Evolutionary conservation across 2,113 vertebrate species (phyloP).

Genomic region (Naja naja): DNA sequence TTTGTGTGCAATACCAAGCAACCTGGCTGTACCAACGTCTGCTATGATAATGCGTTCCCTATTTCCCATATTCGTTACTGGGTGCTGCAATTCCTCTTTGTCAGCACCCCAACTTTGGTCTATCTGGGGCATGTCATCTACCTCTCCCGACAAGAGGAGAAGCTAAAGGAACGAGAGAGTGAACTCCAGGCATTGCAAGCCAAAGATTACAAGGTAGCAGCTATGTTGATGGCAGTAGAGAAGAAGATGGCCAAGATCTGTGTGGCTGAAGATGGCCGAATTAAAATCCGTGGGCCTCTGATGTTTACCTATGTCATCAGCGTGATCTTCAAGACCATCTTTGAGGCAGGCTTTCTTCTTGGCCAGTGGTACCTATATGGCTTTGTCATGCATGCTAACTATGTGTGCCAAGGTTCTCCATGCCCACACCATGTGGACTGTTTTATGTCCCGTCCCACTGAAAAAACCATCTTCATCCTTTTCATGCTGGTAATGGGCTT

Average conservation of each 20-base stretch:
- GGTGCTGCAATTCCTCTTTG: constrained; percentile 94
- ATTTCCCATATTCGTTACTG: constrained; percentile 97
- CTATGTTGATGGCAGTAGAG: constrained; percentile 55
- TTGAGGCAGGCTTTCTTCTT: constrained; percentile 85
- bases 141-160: constrained; percentile 66
- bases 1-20: constrained; percentile 92
- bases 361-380: constrained; percentile 91
- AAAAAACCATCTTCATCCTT: constrained; percentile 95
- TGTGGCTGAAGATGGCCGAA: constrained; percentile 56
- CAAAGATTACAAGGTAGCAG: constrained; percentile 57
- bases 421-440: constrained; percentile 92
- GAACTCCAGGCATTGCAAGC: constrained; percentile 64
- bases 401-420: constrained; percentile 78
- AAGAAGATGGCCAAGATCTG: constrained; percentile 76
- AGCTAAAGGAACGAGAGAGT: constrained; percentile 63
- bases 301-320: constrained; percentile 85
- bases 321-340: constrained; percentile 80
- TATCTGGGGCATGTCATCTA: constrained; percentile 91
- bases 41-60: constrained; percentile 93
- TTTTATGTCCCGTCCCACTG: constrained; percentile 92
- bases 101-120: constrained; percentile 91
- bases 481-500: constrained; percentile 87
- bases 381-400: constrained; percentile 80
- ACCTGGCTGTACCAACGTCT: constrained; percentile 88
- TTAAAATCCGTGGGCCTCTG: constrained; percentile 75